phyloP scores from a whole-genome alignment of 2,888 invertebrate species.

The Latrodectus elegans region DNA sequence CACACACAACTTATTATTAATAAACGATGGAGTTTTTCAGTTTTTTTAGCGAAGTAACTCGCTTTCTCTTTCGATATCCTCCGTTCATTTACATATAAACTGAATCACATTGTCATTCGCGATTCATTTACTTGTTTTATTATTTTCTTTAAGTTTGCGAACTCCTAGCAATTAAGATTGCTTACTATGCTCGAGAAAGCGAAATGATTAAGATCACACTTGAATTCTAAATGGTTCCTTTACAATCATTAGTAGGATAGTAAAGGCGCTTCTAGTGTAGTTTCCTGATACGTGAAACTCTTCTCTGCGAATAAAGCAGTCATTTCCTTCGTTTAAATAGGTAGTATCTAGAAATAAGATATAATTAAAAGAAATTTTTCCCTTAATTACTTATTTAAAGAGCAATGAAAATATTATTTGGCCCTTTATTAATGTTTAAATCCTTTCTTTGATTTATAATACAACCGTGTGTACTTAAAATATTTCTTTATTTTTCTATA shows the following conservation, averaged over 20 bases:
- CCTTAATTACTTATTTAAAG: no score
- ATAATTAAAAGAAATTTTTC: not conserved
- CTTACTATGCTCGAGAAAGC: conserved; percentile 5
- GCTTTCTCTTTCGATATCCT: no score
- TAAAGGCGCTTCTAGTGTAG: not conserved
- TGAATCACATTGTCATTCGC: conserved; percentile 3
- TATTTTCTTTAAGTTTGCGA: not conserved
- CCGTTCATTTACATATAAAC: conserved; percentile 2
- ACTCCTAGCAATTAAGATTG: not conserved
- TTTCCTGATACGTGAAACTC: not conserved
- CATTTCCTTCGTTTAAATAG: not conserved
- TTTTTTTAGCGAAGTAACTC: no score
- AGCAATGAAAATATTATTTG: no score
- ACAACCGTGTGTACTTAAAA: no score
- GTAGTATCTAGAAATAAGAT: not conserved
- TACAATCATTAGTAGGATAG: conserved; percentile 5
- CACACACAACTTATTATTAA: no score
- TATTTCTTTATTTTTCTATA: no score
- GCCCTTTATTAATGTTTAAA: no score
- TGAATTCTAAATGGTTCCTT: conserved; percentile 1
- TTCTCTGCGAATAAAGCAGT: not conserved
- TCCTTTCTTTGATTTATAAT: no score
- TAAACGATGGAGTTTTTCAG: no score
- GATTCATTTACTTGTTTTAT: conserved; percentile 5
- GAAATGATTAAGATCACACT: conserved; percentile 5